phyloP scores from a whole-genome alignment of 2,113 vertebrate species.

The Sardina pilchardus region DNA sequence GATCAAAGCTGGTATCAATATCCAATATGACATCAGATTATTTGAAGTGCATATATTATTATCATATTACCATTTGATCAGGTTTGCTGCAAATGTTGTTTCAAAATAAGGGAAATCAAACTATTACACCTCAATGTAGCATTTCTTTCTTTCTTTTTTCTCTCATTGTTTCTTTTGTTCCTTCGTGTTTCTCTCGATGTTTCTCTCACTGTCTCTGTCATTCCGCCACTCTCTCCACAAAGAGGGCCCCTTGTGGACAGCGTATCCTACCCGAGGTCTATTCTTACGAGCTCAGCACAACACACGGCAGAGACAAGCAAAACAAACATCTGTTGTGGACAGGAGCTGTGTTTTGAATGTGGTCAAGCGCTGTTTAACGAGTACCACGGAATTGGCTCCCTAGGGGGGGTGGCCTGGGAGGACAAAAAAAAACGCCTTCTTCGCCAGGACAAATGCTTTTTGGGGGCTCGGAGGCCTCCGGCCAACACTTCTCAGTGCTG shows the following conservation, averaged over 20 bases:
- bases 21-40: not conserved
- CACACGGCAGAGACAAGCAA: conserved; percentile 59
- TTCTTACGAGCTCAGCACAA: conserved; percentile 63
- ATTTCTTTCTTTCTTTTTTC: not conserved
- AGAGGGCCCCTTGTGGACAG: conserved; percentile 62
- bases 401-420: conserved; percentile 56
- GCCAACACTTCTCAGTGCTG: conserved; percentile 37
- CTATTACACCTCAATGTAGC: not conserved
- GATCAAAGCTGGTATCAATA: not conserved
- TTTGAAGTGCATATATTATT: not conserved
- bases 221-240: conserved; percentile 55
- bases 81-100: not conserved
- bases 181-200: conserved; percentile 10
- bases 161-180: conserved; percentile 30
- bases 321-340: conserved; percentile 77
- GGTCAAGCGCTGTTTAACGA: conserved; percentile 69
- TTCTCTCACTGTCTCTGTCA: conserved; percentile 27
- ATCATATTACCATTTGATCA: too few relatives aligned
- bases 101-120: not conserved
- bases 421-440: conserved; percentile 58
- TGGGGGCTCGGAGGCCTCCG: not conserved
- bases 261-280: conserved; percentile 60
- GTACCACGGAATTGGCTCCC: conserved; percentile 63
- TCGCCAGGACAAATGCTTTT: conserved; percentile 39
- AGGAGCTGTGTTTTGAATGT: conserved; percentile 64